Evolutionary conservation across 2,888 invertebrate species (phyloP), one percentile per base, ranked within the genome.

Genomic region (Sinhomidia bicolor): DNA sequence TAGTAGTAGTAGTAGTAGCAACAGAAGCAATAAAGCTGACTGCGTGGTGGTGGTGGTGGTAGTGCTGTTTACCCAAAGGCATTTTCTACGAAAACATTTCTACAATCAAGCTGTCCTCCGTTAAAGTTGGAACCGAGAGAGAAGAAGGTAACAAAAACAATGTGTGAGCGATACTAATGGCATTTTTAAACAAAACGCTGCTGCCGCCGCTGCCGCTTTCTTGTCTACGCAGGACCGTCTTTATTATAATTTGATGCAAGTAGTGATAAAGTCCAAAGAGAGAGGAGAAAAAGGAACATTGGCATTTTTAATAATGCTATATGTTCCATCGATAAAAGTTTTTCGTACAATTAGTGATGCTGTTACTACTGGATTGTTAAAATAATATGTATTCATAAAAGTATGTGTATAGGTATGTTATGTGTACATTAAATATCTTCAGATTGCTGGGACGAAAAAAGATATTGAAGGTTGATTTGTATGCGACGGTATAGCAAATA

Each of bases 21-120:
- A 9, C 17, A 65, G 65, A 12, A 65, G 65, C 65, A 65, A 65
- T 65, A 65, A 65, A 65, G 17, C 10, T 65, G 36, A 36, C 60
- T 23, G 57, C 23, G 7, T 29, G 29, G 9, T 29, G 3, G 62
- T 62, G 1, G 65, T 65, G 65, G n/a, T 65, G 36, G 3, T n/a
- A 36, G 32, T 65, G n/a, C 36, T 65, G 36, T 65, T 65, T 65
- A 36, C 65, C 65, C 65, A 65, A 60, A 65, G 36, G 36, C 65
- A 65, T 36, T 65, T 29, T 36, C n/a, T 32, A 36, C 6, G n/a
- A 36, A 65, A 65, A 65, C 36, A 36, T 65, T 65, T 26, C 36
- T 14, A n/a, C 17, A 65, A 36, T 65, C 65, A 36, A 26, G 17
- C 17, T 32, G 65, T 65, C 32, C 65, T 65, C 36, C 65, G 32